A percentile compares a stretch with the other conserved stretches of the same genome.
phyloP scores from a whole-genome alignment of 2,113 vertebrate genomes.

The Podarcis raffonei region DNA sequence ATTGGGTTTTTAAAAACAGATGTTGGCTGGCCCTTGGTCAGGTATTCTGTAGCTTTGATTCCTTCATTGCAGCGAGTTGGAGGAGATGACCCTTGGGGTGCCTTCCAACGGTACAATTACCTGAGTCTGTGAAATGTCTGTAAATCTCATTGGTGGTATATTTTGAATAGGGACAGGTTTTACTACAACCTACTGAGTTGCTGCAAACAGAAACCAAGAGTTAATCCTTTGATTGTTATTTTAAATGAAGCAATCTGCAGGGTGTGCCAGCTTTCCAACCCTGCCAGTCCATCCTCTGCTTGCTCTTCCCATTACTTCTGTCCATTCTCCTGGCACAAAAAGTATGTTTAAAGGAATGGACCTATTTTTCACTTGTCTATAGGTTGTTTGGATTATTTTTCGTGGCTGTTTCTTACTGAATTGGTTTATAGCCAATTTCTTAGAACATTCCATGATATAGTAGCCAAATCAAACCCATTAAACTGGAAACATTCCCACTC shows the following conservation, averaged over 20 bases:
- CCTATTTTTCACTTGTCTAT: background rate
- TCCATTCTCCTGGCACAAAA: background rate
- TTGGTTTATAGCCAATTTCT: conserved; percentile 11
- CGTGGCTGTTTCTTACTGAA: background rate
- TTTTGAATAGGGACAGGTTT: background rate
- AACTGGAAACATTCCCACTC: conserved; percentile 8
- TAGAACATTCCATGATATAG: conserved; percentile 15
- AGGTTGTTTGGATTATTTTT: background rate
- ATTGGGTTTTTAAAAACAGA: too few species aligned
- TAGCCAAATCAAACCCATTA: conserved; percentile 3
- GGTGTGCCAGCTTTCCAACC: background rate
- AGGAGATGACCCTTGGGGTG: too few species aligned
- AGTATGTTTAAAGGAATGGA: background rate
- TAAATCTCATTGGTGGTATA: background rate
- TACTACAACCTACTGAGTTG: background rate
- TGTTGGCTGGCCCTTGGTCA: too few species aligned
- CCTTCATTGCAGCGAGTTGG: too few species aligned
- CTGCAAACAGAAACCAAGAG: background rate
- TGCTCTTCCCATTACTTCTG: background rate
- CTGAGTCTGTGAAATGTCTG: too few species aligned
- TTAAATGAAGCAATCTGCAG: background rate
- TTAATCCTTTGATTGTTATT: background rate
- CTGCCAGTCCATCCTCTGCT: background rate
- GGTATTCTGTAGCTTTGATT: too few species aligned
- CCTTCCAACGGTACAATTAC: too few species aligned